Percentiles rank a stretch among this genome's conserved stretches.
phyloP scores from a whole-genome alignment of 2,113 vertebrate genomes.

The Gadus chalcogrammus region DNA sequence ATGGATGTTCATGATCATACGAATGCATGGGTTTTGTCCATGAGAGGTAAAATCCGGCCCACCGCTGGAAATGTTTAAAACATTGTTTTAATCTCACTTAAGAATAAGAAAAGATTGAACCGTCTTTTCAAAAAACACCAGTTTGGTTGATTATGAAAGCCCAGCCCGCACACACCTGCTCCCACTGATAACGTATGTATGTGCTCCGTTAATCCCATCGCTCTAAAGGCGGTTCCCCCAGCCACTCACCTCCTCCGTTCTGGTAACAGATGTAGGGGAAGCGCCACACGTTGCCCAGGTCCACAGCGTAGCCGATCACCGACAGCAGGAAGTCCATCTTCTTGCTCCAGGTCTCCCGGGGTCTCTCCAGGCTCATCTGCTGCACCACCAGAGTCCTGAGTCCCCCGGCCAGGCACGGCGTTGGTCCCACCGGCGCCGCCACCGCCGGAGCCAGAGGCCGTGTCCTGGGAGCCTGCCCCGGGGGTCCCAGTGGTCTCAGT shows the following conservation, averaged over 20 bases:
- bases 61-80: no score
- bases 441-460: constrained; percentile 22
- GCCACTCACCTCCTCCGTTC: constrained; percentile 93
- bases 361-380: constrained; percentile 78
- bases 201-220: no score
- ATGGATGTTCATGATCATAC: no score
- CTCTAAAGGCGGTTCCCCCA: no score
- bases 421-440: constrained; percentile 28
- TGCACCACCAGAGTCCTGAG: constrained; percentile 79
- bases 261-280: constrained; percentile 99
- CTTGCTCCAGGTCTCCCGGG: constrained; percentile 94
- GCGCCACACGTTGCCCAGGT: constrained; percentile 97
- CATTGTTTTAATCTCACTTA: no score
- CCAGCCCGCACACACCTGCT: no score
- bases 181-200: no score
- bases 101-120: no score
- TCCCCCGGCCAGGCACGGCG: constrained; percentile 29
- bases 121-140: no score
- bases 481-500: constrained; percentile 50
- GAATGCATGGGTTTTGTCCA: no score
- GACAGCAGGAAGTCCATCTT: constrained; percentile 97
- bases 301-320: constrained; percentile 95
- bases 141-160: no score
- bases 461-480: constrained; percentile 34
- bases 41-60: no score